Evolutionary conservation across 2,888 invertebrate species (phyloP).

Genomic region (Agapetus fuscipes): DNA sequence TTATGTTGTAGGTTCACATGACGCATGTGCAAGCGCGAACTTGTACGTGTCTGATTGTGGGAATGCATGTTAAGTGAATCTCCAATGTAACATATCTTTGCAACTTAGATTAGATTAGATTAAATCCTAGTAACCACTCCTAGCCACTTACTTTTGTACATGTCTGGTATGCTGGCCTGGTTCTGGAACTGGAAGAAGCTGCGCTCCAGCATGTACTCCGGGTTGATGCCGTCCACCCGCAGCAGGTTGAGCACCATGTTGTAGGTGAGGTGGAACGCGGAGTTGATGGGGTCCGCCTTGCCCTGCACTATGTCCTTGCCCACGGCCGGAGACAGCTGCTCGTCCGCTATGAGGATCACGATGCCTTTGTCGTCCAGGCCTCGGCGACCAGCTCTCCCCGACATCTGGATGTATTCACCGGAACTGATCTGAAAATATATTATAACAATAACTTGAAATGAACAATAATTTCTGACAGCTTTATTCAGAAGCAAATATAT

Average conservation of each 20-base stretch:
- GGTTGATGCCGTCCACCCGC: conserved; percentile 98
- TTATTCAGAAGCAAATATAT: too few species aligned
- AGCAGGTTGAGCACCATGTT: conserved; percentile 97
- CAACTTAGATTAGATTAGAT: too few species aligned
- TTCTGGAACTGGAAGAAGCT: conserved; percentile 99
- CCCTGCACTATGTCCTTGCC: conserved; percentile 79
- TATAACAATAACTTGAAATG: neutral
- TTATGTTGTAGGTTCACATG: too few species aligned
- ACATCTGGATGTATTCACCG: conserved; percentile 99
- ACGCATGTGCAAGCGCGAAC: too few species aligned
- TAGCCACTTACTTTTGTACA: conserved; percentile 75
- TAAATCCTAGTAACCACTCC: too few species aligned
- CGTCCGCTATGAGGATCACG: conserved; percentile 97
- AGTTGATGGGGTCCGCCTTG: conserved; percentile 92
- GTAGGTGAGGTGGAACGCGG: conserved; percentile 98
- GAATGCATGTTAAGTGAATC: too few species aligned
- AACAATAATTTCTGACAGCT: neutral
- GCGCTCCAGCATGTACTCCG: conserved; percentile 96
- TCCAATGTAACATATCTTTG: too few species aligned
- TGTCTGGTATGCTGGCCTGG: conserved; percentile 84
- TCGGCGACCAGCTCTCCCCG: conserved; percentile 94
- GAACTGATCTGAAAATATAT: conserved; percentile 59
- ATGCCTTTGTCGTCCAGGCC: conserved; percentile 96
- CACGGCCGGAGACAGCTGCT: conserved; percentile 76
- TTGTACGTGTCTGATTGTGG: too few species aligned